Evolutionary conservation across 2,113 vertebrate genomes (phyloP).

Genomic region (Myotis yumanensis): DNA sequence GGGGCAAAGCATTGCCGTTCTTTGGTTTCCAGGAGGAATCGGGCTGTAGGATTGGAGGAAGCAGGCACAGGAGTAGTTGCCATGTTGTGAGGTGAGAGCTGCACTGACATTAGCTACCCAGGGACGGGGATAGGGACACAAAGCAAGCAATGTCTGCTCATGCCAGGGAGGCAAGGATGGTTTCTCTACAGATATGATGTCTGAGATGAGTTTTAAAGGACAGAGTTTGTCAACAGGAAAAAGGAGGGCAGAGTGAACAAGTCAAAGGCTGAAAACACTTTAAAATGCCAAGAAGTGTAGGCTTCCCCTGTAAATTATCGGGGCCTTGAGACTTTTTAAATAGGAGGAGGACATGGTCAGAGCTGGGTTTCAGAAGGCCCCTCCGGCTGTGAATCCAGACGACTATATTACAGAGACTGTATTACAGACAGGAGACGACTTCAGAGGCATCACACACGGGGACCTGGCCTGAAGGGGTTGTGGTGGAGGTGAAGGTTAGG

Average conservation of each 20-base stretch:
- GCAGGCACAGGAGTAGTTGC: rapidly evolving
- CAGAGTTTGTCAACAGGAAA: background rate
- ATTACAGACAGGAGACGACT: background rate
- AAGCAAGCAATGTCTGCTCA: background rate
- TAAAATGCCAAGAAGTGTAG: background rate
- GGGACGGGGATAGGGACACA: rapidly evolving
- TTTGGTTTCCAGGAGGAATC: background rate
- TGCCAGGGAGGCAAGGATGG: rapidly evolving
- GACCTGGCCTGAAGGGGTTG: background rate
- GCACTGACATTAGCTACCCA: rapidly evolving
- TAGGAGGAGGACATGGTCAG: background rate
- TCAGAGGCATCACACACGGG: background rate
- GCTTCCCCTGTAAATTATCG: background rate
- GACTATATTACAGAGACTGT: no score
- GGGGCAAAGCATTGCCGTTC: background rate
- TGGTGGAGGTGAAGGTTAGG: rapidly evolving
- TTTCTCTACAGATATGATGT: background rate
- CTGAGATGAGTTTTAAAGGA: background rate
- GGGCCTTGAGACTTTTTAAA: background rate
- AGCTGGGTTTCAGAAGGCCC: background rate
- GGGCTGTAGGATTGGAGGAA: background rate
- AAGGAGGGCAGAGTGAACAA: background rate
- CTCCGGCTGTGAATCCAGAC: background rate
- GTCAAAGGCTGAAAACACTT: background rate
- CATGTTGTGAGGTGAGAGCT: rapidly evolving